These are phyloP conservation scores for Heteropelma amictum DNA, from an alignment of 2,888 invertebrate species.

Conservation along the genomic window DNA sequence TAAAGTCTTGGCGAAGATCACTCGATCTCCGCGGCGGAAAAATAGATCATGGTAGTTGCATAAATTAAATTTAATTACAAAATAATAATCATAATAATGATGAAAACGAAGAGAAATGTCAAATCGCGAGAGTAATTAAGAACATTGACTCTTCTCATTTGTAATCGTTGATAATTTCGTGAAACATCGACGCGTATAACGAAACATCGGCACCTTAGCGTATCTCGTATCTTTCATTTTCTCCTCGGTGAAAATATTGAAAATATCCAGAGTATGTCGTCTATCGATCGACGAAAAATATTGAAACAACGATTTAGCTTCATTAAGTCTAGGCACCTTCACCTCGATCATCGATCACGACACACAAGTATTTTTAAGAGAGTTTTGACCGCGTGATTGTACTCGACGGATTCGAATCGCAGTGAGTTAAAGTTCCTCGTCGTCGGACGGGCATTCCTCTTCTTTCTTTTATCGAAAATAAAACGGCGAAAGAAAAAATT, in stretches of 20 bases:
- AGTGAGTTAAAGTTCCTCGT: slow-evolving; percentile 1
- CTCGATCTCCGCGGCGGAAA: slow-evolving; percentile 6
- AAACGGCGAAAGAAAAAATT: slow-evolving; percentile 29
- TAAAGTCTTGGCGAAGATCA: slow-evolving; percentile 33
- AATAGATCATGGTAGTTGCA: slow-evolving; percentile 6
- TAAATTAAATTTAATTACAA: slow-evolving; percentile 25
- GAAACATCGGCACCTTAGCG: slow-evolving; percentile 7
- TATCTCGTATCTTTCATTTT: slow-evolving; percentile 4
- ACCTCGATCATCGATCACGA: slow-evolving; percentile 24
- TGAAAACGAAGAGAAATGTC: neutral
- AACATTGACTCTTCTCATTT: slow-evolving; percentile 13
- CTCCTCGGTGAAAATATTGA: neutral
- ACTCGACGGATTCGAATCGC: too few relatives aligned
- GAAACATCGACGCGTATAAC: slow-evolving; percentile 38
- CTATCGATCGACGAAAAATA: slow-evolving; percentile 21
- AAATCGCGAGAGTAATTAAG: slow-evolving; percentile 17
- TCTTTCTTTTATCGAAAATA: slow-evolving; percentile 18
- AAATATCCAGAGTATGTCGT: slow-evolving; percentile 22
- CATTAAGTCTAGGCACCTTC: slow-evolving; percentile 33
- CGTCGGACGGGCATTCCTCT: neutral
- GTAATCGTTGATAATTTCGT: slow-evolving; percentile 14
- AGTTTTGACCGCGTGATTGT: too few relatives aligned
- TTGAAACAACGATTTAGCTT: too few relatives aligned
- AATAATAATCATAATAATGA: neutral
- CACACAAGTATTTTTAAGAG: too few relatives aligned